Evolutionary conservation across 2,797 vertebrate species (phyloP).

Genomic region (Emys orbicularis): DNA sequence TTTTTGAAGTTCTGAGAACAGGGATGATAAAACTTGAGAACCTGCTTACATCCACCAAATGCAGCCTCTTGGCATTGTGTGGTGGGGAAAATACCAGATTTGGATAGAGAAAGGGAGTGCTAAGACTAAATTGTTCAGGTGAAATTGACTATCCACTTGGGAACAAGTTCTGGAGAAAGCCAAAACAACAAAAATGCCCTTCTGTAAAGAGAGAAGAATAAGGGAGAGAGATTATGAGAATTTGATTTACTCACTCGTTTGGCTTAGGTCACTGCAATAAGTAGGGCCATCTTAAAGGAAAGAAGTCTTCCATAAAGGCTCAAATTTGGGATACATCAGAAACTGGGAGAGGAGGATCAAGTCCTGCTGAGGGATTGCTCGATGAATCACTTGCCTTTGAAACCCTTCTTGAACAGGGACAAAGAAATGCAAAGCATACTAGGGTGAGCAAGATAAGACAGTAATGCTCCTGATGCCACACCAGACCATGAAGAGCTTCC

Average conservation of each 20-base stretch:
- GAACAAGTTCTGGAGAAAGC: background rate
- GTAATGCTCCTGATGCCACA: too few species aligned
- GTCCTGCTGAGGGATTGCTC: background rate
- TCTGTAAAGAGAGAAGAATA: background rate
- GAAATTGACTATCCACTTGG: background rate
- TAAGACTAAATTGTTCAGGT: background rate
- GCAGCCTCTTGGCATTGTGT: background rate
- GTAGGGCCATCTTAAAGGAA: background rate
- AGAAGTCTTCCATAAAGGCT: fast-evolving
- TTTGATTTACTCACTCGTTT: background rate
- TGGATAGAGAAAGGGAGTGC: background rate
- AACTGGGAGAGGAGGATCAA: background rate
- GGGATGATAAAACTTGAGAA: background rate
- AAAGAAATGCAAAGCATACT: background rate
- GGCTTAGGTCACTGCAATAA: background rate
- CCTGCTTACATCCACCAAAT: too few species aligned
- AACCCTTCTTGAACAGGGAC: background rate
- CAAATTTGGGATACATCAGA: background rate
- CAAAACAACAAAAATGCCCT: too few species aligned
- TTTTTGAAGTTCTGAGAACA: background rate
- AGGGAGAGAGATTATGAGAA: fast-evolving
- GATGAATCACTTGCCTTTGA: background rate
- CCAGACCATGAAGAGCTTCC: background rate
- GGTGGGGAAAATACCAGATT: background rate
- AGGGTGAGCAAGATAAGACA: too few species aligned